Conservation (phyloP, 2,113 vertebrate genomes). For the Sebastes fasciatus region DNA sequence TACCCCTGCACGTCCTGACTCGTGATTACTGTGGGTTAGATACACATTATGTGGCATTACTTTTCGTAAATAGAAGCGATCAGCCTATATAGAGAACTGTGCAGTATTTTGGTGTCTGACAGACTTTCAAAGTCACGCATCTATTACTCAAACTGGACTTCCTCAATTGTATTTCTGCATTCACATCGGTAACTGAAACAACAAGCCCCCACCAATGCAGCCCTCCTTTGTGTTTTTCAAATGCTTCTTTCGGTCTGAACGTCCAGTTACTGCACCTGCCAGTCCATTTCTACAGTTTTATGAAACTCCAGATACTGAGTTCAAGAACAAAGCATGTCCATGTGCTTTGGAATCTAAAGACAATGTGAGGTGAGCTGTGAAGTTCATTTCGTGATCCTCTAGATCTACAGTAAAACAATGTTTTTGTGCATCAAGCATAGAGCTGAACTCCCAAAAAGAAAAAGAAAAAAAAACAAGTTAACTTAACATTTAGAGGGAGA, state of each 20-base stretch:
- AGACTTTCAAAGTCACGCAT: neutral
- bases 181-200: neutral
- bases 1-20: too few species aligned
- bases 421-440: conserved; percentile 39
- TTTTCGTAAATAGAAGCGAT: too few species aligned
- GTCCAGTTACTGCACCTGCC: conserved; percentile 15
- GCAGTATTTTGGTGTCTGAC: neutral
- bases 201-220: neutral
- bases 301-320: neutral
- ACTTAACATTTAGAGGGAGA: conserved; percentile 60
- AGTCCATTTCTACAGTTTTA: neutral
- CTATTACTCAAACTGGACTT: conserved; percentile 17
- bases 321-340: neutral
- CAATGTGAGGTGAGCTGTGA: neutral
- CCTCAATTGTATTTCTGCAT: neutral
- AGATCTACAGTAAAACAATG: conserved; percentile 28
- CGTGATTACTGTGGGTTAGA: too few species aligned
- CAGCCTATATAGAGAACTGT: neutral
- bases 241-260: neutral
- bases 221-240: neutral
- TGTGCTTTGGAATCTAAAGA: neutral
- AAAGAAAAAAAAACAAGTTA: conserved; percentile 55
- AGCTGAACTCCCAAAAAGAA: conserved; percentile 48
- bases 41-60: too few species aligned
- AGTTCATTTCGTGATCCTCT: conserved; percentile 20